phyloP scores from a whole-genome alignment of 2,888 invertebrate species.

The Trachelus tabidus region DNA sequence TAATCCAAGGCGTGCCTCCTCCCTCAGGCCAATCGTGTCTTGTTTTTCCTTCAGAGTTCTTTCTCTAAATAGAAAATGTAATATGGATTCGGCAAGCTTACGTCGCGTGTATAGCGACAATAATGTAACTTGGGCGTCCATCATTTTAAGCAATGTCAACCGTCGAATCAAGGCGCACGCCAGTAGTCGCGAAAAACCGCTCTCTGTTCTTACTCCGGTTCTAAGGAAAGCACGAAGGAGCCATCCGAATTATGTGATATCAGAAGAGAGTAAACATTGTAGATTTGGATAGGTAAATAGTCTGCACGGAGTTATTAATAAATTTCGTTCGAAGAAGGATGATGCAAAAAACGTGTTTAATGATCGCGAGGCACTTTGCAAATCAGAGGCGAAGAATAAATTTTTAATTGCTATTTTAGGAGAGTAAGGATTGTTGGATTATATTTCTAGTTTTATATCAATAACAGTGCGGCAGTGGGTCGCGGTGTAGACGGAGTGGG shows the following conservation, averaged over 20 bases:
- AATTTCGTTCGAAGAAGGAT: background rate
- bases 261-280: background rate
- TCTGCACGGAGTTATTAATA: too few species aligned
- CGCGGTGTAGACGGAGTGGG: constrained; percentile 65
- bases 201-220: background rate
- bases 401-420: background rate
- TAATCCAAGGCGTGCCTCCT: background rate
- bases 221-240: background rate
- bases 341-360: background rate
- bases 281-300: background rate
- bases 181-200: background rate
- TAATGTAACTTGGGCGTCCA: background rate
- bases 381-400: background rate
- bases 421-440: background rate
- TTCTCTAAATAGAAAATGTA: background rate
- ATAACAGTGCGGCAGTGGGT: constrained; percentile 63
- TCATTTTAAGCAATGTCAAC: background rate
- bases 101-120: background rate
- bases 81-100: background rate
- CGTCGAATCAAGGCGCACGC: background rate
- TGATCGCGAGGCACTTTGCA: background rate
- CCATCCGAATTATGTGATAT: background rate
- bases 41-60: background rate
- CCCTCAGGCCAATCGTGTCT: background rate
- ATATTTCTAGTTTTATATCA: background rate